Base-by-base conservation (phyloP, 2,888 invertebrate species). In the Caenorhabditis panamensis region DNA sequence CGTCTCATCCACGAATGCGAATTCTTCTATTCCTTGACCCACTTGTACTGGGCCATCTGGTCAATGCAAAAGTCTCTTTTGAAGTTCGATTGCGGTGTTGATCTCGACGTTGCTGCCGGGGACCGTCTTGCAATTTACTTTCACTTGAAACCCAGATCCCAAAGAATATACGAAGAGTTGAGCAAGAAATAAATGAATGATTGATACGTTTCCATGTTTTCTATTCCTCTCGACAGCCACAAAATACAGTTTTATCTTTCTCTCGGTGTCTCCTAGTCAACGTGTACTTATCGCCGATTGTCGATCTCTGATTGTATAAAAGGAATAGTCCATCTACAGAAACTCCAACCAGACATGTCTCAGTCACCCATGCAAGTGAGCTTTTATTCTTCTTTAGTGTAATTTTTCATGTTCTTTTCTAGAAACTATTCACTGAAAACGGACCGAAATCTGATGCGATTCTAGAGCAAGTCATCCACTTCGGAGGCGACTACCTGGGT, bases 91-190 rank as follows among this genome's bases (percentile, higher is more conserved):
- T 53, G 41, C n/a, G 69, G 69, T 6, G 69, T 71, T 9, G 69
- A 62, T 54, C 26, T 54, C 13, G 69, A 71, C 44, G 69, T 71
- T 5, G 41, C 26, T 16, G 61, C 61, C 0, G n/a, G 28, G 16
- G 69, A 71, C 31, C 37, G 69, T 31, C 26, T 61, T 8, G 69
- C 69, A 6, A 51, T 71, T 26, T 71, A 71, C 26, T 71, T 44
- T 28, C 69, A 71, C 49, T 71, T 71, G 61, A 71, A 54, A n/a
- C 51, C 69, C 9, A 69, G 61, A 71, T 71, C 61, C 20, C 49
- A 71, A 18, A 41, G 37, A 13, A 71, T 62, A 22, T 71, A 61
- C 26, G 69, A 71, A 11, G n/a, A 11, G 1, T n/a, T 24, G 22
- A 37, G 9, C 36, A 36, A 36, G 11, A 5, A 36, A 36, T 36